A percentile compares a stretch with the other conserved stretches of the same genome.
Conservation (phyloP, 2,888 invertebrate genomes). For the Selenia dentaria region DNA sequence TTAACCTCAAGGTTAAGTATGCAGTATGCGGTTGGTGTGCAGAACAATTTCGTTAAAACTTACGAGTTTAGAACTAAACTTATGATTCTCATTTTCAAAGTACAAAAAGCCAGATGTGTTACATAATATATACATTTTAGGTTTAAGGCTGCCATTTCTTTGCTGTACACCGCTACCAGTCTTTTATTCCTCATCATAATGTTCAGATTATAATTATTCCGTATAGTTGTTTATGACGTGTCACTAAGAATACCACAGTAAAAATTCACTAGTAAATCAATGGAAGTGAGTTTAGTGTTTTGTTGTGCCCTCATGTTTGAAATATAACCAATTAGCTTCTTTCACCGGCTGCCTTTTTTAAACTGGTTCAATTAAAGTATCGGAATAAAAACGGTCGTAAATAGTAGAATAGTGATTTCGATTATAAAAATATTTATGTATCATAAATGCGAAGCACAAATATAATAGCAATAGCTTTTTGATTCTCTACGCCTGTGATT, state of each 20-base stretch:
- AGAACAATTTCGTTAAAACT: too few relatives aligned
- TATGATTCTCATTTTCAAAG: too few relatives aligned
- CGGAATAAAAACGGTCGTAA: slow-evolving; percentile 44
- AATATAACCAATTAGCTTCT: slow-evolving; percentile 40
- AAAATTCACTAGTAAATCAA: slow-evolving; percentile 35
- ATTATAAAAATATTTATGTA: slow-evolving; percentile 46
- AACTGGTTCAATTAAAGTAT: slow-evolving; percentile 42
- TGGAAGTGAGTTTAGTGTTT: slow-evolving; percentile 30
- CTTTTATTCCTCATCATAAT: too few relatives aligned
- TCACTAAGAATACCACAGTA: slow-evolving; percentile 21
- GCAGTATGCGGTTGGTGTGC: too few relatives aligned
- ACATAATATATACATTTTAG: too few relatives aligned
- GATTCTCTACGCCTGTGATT: slow-evolving; percentile 29
- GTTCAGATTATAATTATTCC: slow-evolving; percentile 10
- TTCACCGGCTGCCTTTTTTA: slow-evolving; percentile 32
- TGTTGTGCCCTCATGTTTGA: slow-evolving; percentile 35
- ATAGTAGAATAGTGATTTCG: slow-evolving; percentile 43
- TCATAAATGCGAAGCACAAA: slow-evolving; percentile 42
- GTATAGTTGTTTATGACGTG: slow-evolving; percentile 16
- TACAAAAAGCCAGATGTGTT: too few relatives aligned
- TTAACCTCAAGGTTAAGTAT: too few relatives aligned
- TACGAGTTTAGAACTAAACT: too few relatives aligned
- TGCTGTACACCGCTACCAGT: too few relatives aligned
- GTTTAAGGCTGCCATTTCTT: too few relatives aligned
- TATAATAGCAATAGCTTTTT: slow-evolving; percentile 39